A percentile compares a stretch with the other conserved stretches of the same genome.
Conservation (phyloP, 2,888 invertebrate species). For the Blastobasis adustella region DNA sequence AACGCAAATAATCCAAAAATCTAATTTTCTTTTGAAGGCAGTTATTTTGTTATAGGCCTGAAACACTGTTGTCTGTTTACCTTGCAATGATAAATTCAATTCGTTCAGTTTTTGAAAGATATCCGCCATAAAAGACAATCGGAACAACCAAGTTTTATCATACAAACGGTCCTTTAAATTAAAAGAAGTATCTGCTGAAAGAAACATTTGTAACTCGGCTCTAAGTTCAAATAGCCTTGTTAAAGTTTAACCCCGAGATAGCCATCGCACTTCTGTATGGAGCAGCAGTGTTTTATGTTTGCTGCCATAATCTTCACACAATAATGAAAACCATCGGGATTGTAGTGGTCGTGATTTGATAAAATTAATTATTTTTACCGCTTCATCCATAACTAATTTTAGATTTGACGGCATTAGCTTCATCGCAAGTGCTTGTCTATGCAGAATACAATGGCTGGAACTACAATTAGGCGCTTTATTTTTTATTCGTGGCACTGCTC, state of each 20-base stretch:
- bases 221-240: too few species aligned
- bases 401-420: constrained; percentile 16
- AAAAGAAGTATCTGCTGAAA: too few species aligned
- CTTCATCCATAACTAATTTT: constrained; percentile 13
- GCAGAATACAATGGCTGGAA: constrained; percentile 20
- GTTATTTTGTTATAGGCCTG: constrained; percentile 23
- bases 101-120: constrained; percentile 20
- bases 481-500: too few species aligned
- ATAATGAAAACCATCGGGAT: constrained; percentile 13
- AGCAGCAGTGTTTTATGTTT: too few species aligned
- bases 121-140: too few species aligned
- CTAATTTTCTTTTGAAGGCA: constrained; percentile 22
- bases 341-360: constrained; percentile 17
- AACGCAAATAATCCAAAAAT: constrained; percentile 22
- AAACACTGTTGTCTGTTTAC: constrained; percentile 25
- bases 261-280: too few species aligned
- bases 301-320: constrained; percentile 11
- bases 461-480: too few species aligned
- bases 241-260: too few species aligned
- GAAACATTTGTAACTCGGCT: too few species aligned
- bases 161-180: too few species aligned
- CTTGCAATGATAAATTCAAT: constrained; percentile 21
- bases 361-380: constrained; percentile 7
- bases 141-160: too few species aligned
- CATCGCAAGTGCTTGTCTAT: constrained; percentile 18